These are phyloP conservation scores for Danio rerio DNA, from an alignment of 2,113 vertebrate genomes.

Conservation along the genomic window DNA sequence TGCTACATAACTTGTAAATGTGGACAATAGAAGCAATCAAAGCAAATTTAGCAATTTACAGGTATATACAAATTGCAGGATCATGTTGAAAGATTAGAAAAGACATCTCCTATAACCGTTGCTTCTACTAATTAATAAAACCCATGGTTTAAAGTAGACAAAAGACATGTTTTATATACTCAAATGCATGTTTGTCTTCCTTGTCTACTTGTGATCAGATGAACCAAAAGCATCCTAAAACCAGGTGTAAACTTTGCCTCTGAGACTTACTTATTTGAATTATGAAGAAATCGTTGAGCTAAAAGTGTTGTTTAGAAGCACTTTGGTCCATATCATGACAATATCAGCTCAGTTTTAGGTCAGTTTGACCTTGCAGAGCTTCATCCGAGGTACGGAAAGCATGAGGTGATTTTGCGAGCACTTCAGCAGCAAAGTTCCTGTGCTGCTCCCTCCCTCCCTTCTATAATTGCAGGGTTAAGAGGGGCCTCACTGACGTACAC, in stretches of 20 bases:
- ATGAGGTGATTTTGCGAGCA: constrained; percentile 45
- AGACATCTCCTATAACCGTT: no score
- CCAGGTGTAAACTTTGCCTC: background rate
- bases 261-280: background rate
- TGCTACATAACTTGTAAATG: no score
- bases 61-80: no score
- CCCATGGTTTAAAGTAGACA: no score
- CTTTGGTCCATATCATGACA: background rate
- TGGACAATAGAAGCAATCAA: no score
- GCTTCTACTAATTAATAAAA: no score
- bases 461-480: constrained; percentile 79
- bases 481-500: constrained; percentile 80
- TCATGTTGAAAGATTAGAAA: no score
- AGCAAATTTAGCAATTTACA: no score
- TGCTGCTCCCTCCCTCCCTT: constrained; percentile 66
- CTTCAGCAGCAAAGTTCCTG: constrained; percentile 54
- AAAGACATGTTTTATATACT: no score
- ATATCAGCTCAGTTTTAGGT: constrained; percentile 2
- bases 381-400: constrained; percentile 8
- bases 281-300: background rate
- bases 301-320: background rate
- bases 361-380: constrained; percentile 25
- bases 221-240: no score
- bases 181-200: no score
- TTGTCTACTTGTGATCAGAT: no score